phyloP scores from a whole-genome alignment of 1,140 invertebrate genomes.

The Epicauta chinensis region DNA sequence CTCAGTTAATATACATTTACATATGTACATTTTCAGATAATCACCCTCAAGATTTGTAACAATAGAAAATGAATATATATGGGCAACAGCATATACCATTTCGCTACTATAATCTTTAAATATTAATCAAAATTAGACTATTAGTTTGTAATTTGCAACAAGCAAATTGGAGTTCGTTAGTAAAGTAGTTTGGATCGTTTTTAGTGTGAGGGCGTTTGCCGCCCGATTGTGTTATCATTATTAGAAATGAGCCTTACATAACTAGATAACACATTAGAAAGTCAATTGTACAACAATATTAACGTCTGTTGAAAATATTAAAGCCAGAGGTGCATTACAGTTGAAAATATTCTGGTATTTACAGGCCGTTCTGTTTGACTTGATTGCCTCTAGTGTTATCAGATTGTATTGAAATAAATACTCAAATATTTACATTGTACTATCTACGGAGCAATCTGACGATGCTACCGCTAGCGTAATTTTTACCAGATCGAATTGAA shows the following conservation, averaged over 20 bases:
- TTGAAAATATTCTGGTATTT: neutral
- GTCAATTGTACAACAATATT: conserved; percentile 5
- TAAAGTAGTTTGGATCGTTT: conserved; percentile 20
- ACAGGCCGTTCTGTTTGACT: no score
- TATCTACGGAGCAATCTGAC: no score
- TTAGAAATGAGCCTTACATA: conserved; percentile 20
- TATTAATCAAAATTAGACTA: conserved; percentile 21
- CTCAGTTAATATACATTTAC: no score
- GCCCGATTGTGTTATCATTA: conserved; percentile 17
- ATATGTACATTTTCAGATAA: no score
- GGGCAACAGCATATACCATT: no score
- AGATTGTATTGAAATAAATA: no score
- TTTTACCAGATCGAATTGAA: no score
- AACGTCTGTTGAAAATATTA: conserved; percentile 11
- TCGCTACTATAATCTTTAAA: conserved; percentile 6
- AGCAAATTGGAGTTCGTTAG: conserved; percentile 19
- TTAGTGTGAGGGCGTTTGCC: conserved; percentile 14
- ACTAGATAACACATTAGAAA: conserved; percentile 15
- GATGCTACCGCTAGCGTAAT: no score
- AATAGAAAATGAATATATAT: no score
- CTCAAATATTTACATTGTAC: no score
- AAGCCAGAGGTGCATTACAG: conserved; percentile 11
- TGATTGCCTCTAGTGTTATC: neutral
- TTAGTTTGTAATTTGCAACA: conserved; percentile 18
- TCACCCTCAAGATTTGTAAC: no score